Conservation (phyloP, 1,140 invertebrate species). For the Diuraphis noxia region DNA sequence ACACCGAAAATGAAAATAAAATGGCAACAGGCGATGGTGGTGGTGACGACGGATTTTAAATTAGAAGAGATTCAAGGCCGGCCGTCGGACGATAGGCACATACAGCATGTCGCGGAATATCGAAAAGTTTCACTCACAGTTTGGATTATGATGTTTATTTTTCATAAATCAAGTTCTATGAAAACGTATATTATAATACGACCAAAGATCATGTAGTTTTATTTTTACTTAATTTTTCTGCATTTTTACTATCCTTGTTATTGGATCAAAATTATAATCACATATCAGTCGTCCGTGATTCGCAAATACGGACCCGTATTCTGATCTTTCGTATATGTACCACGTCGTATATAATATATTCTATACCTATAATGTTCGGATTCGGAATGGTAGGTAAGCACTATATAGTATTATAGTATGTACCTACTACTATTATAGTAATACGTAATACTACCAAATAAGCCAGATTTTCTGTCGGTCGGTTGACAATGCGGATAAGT, state of each 20-base stretch:
- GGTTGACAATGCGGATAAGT: background rate
- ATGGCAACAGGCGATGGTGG: background rate
- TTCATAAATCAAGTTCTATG: background rate
- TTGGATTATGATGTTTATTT: background rate
- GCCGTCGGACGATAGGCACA: background rate
- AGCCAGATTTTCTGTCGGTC: no score
- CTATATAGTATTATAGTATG: no score
- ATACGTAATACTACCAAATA: no score
- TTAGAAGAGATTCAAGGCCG: slow-evolving; percentile 14
- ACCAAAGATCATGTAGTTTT: background rate
- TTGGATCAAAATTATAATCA: background rate
- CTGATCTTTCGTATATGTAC: no score
- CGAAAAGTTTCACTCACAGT: background rate
- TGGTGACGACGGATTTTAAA: background rate
- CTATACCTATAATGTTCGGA: background rate
- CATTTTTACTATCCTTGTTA: background rate
- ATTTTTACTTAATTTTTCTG: no score
- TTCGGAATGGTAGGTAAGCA: background rate
- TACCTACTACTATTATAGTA: no score
- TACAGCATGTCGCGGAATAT: background rate
- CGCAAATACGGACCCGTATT: no score
- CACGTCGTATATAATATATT: no score
- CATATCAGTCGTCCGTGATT: background rate
- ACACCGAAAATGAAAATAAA: background rate
- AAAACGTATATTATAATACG: background rate